Base-by-base conservation (phyloP, 2,888 invertebrate genomes). In the Tetranychus truncatus region DNA sequence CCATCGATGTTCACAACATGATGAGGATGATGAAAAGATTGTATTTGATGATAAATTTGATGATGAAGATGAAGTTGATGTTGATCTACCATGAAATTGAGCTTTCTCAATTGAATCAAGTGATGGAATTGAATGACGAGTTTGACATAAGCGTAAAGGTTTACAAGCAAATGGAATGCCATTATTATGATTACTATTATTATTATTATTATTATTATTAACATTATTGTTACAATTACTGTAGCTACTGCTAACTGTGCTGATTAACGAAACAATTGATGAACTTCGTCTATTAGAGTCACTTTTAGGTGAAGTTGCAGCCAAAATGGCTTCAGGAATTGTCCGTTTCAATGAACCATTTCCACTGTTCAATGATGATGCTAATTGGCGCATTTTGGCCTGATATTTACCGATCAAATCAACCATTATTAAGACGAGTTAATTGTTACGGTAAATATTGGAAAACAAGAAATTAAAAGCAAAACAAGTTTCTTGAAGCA, bases 331-430 rank as follows among this genome's bases (percentile, higher is more conserved):
- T 15, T 55, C 55, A 55, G 55, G 55, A 15, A 55, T 55, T 15
- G 55, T 15, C 15, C 55, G 55, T 55, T 55, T 55, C 9, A 55
- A 2, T 55, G 55, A 55, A 15, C 55, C 55, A 55, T 55, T 55
- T 55, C 55, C 55, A 15, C 55, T 15, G 55, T 55, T 55, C 15
- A 55, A 55, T 55, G 55, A 55, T 15, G 55, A 55, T 55, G 55
- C 55, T 55, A 55, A 55, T 55, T 55, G 55, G 55, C 55, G 55
- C 55, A 55, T 55, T 55, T 55, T 55, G 55, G 55, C 55, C 55
- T 55, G 55, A 55, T 55, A 55, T 55, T 55, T 55, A 55, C 55
- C 55, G 55, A 55, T 55, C 7, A 55, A 55, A 55, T 55, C 55
- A 55, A 15, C 55, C 55, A 55, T 55, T 9, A 55, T 55, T 15